Percentiles rank a stretch among this genome's conserved stretches.
Evolutionary conservation across 2,113 vertebrate species (phyloP).

Genomic region (Peucedramus taeniatus): DNA sequence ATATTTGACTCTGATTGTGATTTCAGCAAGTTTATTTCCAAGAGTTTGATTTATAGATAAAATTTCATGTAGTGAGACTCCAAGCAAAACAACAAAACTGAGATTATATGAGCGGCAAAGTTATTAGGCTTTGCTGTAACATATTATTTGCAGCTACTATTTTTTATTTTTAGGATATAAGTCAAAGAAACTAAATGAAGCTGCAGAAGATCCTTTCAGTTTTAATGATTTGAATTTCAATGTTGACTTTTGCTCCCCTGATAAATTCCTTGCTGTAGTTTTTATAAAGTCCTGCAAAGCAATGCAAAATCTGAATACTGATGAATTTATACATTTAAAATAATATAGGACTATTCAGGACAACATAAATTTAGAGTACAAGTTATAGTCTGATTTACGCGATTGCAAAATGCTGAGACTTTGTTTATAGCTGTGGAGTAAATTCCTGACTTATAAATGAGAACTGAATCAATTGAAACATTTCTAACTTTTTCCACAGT

Average conservation of each 20-base stretch:
- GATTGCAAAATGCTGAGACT: neutral
- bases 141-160: neutral
- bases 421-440: neutral
- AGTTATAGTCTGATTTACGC: neutral
- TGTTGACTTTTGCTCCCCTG: neutral
- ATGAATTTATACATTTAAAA: neutral
- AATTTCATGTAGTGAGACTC: neutral
- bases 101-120: neutral
- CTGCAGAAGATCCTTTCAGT: neutral
- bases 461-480: neutral
- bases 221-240: neutral
- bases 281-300: neutral
- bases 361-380: neutral
- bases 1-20: constrained; percentile 36
- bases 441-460: constrained; percentile 22
- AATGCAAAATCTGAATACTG: neutral
- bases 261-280: neutral
- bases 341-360: neutral
- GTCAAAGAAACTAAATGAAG: neutral
- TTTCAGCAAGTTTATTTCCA: constrained; percentile 57
- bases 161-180: constrained; percentile 1
- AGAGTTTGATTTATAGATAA: constrained; percentile 50
- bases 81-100: constrained; percentile 40
- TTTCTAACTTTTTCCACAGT: constrained; percentile 18
- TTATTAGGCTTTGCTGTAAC: neutral